Evolutionary conservation across 2,113 vertebrate genomes (phyloP).

Genomic region (Pithys albifrons): DNA sequence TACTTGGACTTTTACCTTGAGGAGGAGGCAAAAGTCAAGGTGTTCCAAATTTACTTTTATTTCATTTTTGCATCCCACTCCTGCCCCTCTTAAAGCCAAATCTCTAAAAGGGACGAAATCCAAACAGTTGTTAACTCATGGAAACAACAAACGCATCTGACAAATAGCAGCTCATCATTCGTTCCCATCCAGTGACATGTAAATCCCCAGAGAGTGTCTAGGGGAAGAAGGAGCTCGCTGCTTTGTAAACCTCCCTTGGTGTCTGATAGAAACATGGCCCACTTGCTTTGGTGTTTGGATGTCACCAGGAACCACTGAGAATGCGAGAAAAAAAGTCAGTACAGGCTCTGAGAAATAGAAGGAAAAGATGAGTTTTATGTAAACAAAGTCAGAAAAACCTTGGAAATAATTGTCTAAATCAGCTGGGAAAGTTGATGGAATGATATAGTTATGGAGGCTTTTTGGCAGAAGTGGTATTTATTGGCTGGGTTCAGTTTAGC

Average conservation of each 20-base stretch:
- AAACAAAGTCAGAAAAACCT: conserved; percentile 5
- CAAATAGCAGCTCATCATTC: background rate
- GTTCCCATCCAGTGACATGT: background rate
- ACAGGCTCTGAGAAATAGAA: background rate
- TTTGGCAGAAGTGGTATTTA: conserved; percentile 11
- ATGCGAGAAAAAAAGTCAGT: background rate
- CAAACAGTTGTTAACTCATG: background rate
- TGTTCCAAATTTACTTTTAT: background rate
- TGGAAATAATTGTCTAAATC: background rate
- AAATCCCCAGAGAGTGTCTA: background rate
- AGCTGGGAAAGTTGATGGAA: conserved; percentile 2
- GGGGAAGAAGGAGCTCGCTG: background rate
- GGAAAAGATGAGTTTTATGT: background rate
- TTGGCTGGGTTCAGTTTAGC: conserved; percentile 17
- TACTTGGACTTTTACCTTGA: background rate
- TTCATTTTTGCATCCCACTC: background rate
- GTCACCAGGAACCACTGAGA: background rate
- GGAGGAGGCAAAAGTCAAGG: background rate
- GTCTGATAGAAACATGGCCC: background rate
- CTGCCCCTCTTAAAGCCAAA: background rate
- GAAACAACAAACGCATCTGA: background rate
- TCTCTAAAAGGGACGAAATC: background rate
- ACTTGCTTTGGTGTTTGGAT: background rate
- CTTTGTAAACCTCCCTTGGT: background rate
- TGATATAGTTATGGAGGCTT: background rate